These are phyloP conservation scores for Triplophysa yarkandensis DNA, from an alignment of 2,797 vertebrate genomes.

Conservation along the genomic window DNA sequence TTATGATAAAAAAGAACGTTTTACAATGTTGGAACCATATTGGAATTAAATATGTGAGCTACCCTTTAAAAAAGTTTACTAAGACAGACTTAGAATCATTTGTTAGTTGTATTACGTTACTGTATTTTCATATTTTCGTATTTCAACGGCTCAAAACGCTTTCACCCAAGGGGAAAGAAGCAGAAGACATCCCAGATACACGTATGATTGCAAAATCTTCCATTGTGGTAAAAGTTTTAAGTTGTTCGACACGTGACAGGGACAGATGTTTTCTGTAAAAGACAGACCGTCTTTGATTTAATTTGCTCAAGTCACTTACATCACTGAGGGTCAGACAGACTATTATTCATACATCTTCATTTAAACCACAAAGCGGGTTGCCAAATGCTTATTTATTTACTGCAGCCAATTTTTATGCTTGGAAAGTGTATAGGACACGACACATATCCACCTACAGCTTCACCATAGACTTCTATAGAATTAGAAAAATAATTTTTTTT, in stretches of 20 bases:
- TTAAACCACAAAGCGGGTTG: not conserved
- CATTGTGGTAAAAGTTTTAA: slow-evolving; percentile 5
- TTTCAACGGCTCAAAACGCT: not conserved
- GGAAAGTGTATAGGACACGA: not conserved
- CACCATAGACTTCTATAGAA: not conserved
- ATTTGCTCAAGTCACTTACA: slow-evolving; percentile 1
- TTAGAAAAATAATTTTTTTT: not conserved
- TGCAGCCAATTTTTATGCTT: not conserved
- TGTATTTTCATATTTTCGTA: not conserved
- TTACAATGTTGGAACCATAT: no score
- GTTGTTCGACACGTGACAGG: not conserved
- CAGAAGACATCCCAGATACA: not conserved
- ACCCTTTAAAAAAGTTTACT: no score
- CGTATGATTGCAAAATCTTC: slow-evolving; percentile 1
- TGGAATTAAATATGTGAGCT: no score
- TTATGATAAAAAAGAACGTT: no score
- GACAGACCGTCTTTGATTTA: slow-evolving; percentile 14
- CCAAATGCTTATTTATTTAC: not conserved
- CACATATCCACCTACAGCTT: not conserved
- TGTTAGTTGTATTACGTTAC: no score
- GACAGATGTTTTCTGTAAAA: slow-evolving; percentile 1
- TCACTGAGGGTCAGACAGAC: not conserved
- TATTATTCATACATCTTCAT: slow-evolving; percentile 5
- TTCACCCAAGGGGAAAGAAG: not conserved
- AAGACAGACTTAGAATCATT: no score